phyloP scores from a whole-genome alignment of 2,797 vertebrate species.

The Acanthornis magna region DNA sequence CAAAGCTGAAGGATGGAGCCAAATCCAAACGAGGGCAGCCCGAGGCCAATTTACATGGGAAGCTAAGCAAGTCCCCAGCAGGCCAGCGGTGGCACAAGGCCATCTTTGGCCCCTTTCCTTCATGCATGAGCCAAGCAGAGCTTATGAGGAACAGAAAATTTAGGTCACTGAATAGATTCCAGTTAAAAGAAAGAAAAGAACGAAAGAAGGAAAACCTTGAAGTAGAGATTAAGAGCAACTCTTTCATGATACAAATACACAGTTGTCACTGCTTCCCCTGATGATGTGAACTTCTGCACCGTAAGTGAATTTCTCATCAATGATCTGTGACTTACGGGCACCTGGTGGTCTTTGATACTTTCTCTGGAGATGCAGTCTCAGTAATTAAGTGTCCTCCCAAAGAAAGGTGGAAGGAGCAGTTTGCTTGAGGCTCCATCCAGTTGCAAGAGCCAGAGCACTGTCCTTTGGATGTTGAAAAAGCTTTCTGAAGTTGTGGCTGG shows the following conservation, averaged over 20 bases:
- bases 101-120: background rate
- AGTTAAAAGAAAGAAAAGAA: background rate
- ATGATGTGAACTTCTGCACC: background rate
- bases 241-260: background rate
- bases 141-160: background rate
- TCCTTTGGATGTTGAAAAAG: background rate
- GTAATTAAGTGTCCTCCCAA: fast-evolving
- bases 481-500: background rate
- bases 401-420: background rate
- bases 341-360: background rate
- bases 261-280: background rate
- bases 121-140: background rate
- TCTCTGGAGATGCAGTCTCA: background rate
- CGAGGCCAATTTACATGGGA: background rate
- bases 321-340: fast-evolving
- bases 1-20: background rate
- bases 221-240: background rate
- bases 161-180: background rate
- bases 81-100: background rate
- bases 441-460: background rate
- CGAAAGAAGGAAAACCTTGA: background rate
- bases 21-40: background rate
- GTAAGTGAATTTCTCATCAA: background rate
- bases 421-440: background rate
- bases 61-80: background rate